Evolutionary conservation across 1,140 invertebrate genomes (phyloP), one percentile per base, ranked within the genome.

Genomic region (Onthophagus taurus): DNA sequence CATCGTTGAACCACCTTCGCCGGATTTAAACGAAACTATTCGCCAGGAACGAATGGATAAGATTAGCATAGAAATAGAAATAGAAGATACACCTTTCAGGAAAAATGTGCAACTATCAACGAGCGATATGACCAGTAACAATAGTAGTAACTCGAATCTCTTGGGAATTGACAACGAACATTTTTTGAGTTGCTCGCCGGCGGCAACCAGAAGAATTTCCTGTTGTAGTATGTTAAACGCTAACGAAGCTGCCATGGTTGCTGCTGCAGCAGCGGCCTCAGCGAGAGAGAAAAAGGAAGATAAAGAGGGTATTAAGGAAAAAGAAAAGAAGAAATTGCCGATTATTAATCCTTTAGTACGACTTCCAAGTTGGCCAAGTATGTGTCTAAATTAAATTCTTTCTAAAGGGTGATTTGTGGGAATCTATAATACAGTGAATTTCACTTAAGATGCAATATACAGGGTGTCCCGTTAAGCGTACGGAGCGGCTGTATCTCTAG

Each of bases 281-380:
- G 52, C 54, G 4, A 57, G 60, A 8, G 58, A 59, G n/a, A 61
- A 66, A 14, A 65, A 64, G 17, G 54, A 59, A 54, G 64, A 47
- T 30, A 52, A 53, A 52, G 60, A 38, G 57, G 70, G 51, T 60
- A 68, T 54, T 49, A 66, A 49, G 53, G 64, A 19, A 64, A 65
- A 65, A 57, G 53, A 77, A 41, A 71, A 72, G 21, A 63, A 64
- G 9, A 85, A 83, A 58, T 65, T 91, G 39, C 89, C 89, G 4
- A 92, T 93, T 47, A 91, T 93, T 45, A 93, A 92, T 70, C 89
- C 89, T 0, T 59, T 92, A 14, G 87, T 91, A 4, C 75, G 78
- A 39, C 65, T 89, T 36, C 88, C 89, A 8, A 81, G 83, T 53
- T 93, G 89, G 88, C 89, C 89, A 47, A 82, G 81, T 86, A 74